Base-by-base conservation (phyloP, 2,113 vertebrate genomes). In the Pseudorasbora parva region DNA sequence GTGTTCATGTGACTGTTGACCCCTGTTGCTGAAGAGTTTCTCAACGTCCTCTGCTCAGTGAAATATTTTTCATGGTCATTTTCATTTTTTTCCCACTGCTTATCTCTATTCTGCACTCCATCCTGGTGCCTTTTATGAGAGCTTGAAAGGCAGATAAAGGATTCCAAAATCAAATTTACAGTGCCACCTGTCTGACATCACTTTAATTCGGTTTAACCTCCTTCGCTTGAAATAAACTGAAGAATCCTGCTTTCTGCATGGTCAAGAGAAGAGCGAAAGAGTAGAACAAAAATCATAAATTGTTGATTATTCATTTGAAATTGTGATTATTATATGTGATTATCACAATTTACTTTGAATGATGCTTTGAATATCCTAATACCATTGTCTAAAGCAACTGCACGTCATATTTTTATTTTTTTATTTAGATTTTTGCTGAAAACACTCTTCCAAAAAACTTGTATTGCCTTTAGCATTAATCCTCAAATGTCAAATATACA, bases 151-250 rank as follows among this genome's bases (percentile, higher is more conserved):
- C 27, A 73, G 83, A 64, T 73, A 64, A 80, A 73, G 25, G 76
- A 73, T 72, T 57, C 9, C n/a, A 62, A 33, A 69, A 78, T 56
- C 49, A 54, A 75, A 76, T 76, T 83, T 83, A 41, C 72, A 21
- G 0, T 27, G 41, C 69, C 45, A 45, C 68, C 45, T 37, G 23
- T 45, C 69, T 73, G 81, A 82, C 81, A 60, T 74, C n/a, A 57
- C 56, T 78, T 60, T 60, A 49, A 59, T 60, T 83, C 82, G 37
- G 23, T 49, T 51, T 83, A 83, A 76, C 59, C 21, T 69, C 45
- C 30, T 43, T 78, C 3, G 7, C 9, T 43, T 64, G 2, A 27
- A 64, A 30, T 49, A 54, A 66, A 83, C 57, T 41, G 43, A 23
- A 21, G 54, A 60, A 6, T 41, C n/a, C 30, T 76, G 62, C 33